These are phyloP conservation scores for Scaptomyza pallida DNA, from an alignment of 1,140 invertebrate genomes.

Conservation along the genomic window DNA sequence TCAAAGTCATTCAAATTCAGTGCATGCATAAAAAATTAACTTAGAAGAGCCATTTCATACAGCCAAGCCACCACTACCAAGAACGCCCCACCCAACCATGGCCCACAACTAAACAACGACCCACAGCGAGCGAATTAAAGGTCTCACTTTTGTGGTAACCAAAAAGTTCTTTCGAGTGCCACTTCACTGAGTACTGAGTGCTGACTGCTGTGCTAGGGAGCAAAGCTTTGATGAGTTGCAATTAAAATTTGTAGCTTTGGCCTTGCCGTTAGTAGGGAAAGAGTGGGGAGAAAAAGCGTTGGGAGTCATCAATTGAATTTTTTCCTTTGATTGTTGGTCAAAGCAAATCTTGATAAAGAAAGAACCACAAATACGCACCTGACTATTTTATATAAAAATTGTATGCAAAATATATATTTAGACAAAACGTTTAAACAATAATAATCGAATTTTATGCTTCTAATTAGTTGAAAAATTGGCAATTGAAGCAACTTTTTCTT, in stretches of 20 bases:
- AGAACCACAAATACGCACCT: neutral
- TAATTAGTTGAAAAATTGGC: no score
- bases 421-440: no score
- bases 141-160: conserved; percentile 46
- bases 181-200: conserved; percentile 17
- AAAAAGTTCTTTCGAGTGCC: conserved; percentile 48
- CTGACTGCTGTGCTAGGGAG: neutral
- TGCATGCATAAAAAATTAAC: conserved; percentile 64
- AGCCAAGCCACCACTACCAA: neutral
- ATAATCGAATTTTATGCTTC: no score
- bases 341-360: conserved; percentile 8
- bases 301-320: conserved; percentile 8
- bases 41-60: conserved; percentile 31
- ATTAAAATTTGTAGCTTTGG: conserved; percentile 55
- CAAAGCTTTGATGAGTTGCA: conserved; percentile 57
- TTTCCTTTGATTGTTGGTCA: conserved; percentile 22
- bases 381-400: no score
- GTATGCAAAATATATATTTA: no score
- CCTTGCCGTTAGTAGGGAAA: conserved; percentile 32
- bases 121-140: conserved; percentile 47
- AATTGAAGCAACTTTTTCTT: no score
- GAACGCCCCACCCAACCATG: neutral
- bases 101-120: conserved; percentile 24
- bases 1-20: conserved; percentile 68
- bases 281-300: no score